Evolutionary conservation across 2,113 vertebrate genomes (phyloP), one percentile per base, ranked within the genome.

Genomic region (Boleophthalmus pectinirostris): DNA sequence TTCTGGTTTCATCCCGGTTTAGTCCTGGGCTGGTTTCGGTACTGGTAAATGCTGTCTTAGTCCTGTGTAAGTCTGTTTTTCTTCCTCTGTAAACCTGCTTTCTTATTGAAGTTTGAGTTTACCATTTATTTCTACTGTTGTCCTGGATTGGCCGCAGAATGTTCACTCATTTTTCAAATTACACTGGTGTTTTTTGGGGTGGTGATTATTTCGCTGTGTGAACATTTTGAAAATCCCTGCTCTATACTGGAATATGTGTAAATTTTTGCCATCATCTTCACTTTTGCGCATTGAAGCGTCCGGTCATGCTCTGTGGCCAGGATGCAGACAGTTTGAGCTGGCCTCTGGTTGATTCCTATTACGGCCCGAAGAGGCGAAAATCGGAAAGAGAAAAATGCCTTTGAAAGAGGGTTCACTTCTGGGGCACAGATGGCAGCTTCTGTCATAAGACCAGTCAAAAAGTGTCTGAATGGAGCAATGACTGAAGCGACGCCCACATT

Each of bases 401-500:
- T 45, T 66, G 65, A 66, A 47, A 66, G 65, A 46, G 43, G 65
- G 65, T 66, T 66, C 65, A 66, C 45, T 66, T 45, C 5, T 66
- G 21, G 65, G 65, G 65, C 65, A 66, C 38, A 47, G 45, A 66
- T 66, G 65, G 65, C 23, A 16, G n/a, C 65, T 66, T 66, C 65
- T 46, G 38, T 66, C 65, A 46, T 43, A 45, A 66, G 43, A 47
- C 65, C 5, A 47, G 11, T 66, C 38, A 66, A 20, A 64, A 45
- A 66, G 23, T 25, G 43, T 66, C 23, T 66, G 38, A 66, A 47
- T 21, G 21, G 20, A 47, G 38, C 45, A 47, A 20, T 23, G 65
- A 66, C 65, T 45, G 23, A 66, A 47, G 43, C 14, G 14, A 66
- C 43, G 38, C 45, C 61, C 61, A 47, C 20, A 66, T 66, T 66